These are phyloP conservation scores for Pelochelys cantorii DNA, from an alignment of 2,797 vertebrate genomes.

Conservation along the genomic window DNA sequence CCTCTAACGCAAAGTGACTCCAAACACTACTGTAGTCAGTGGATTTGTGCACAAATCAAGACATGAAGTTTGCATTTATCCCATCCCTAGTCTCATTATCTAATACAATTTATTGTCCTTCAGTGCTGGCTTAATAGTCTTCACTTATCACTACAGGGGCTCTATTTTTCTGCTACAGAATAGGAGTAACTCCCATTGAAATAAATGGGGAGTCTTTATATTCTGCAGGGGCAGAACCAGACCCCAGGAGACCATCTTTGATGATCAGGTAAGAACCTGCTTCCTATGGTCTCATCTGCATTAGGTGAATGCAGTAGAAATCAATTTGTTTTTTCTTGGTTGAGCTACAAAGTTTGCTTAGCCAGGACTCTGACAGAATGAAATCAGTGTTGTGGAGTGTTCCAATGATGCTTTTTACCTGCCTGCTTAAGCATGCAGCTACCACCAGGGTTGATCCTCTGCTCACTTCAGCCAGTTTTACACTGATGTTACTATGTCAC, in stretches of 20 bases:
- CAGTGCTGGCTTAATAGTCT: not conserved
- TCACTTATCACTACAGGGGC: not conserved
- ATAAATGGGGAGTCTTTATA: not conserved
- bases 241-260: not conserved
- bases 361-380: not conserved
- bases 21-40: not conserved
- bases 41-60: not conserved
- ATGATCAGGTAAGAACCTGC: not conserved
- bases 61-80: not conserved
- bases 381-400: conserved; percentile 26
- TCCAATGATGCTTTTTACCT: not conserved
- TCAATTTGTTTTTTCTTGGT: not conserved
- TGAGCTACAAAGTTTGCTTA: too few relatives aligned
- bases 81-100: not conserved
- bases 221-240: not conserved
- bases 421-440: not conserved
- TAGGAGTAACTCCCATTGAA: not conserved
- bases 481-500: not conserved
- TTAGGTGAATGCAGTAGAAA: not conserved
- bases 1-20: not conserved
- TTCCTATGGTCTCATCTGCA: not conserved
- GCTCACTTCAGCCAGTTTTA: not conserved
- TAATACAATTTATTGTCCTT: not conserved
- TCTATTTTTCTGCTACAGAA: not conserved
- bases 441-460: not conserved